Base-by-base conservation (phyloP, 2,888 invertebrate genomes). In the Augochlorella aurata region DNA sequence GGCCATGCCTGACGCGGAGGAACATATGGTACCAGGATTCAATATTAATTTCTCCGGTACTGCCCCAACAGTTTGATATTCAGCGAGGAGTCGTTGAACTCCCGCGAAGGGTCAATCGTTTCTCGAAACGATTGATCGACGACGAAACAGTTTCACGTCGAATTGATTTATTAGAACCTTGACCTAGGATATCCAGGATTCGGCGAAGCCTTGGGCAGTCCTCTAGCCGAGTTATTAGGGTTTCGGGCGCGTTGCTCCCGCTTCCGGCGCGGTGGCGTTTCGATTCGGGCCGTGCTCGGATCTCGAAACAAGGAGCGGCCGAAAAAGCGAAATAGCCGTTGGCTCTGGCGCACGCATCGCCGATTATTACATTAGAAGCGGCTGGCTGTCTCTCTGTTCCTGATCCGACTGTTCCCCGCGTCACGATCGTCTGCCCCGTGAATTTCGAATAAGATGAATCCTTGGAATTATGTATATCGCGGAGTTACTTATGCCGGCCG, bases 391-490 rank as follows among this genome's bases (percentile, higher is more conserved):
- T 54, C 54, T 12, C 4, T 12, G 54, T 21, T 21, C 54, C 54
- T 21, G 54, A 54, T 54, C 10, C 54, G 54, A 54, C 54, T 12
- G 52, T n/a, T 52, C 2, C 29, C 29, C 29, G 10, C 10, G n/a
- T 21, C 54, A 54, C 21, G 54, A 12, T 54, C n/a, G 54, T 54
- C 21, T 18, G 21, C n/a, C 52, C n/a, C 21, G 52, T 54, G 21
- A 54, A 54, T 54, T 54, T 54, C 52, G 10, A 54, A 54, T 12
- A 21, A 21, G 54, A 21, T 21, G 12, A 21, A 54, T 54, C 54
- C 54, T 21, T 54, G 65, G 66, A 54, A 73, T 61, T 61, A 54
- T 54, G 54, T 54, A 54, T 54, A 54, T 54, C 54, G 54, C n/a
- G 10, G 21, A 9, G 12, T 54, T 54, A 21, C n/a, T 21, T 54